Conservation (phyloP, 2,797 vertebrate species). For the Sebastes aleutianus region DNA sequence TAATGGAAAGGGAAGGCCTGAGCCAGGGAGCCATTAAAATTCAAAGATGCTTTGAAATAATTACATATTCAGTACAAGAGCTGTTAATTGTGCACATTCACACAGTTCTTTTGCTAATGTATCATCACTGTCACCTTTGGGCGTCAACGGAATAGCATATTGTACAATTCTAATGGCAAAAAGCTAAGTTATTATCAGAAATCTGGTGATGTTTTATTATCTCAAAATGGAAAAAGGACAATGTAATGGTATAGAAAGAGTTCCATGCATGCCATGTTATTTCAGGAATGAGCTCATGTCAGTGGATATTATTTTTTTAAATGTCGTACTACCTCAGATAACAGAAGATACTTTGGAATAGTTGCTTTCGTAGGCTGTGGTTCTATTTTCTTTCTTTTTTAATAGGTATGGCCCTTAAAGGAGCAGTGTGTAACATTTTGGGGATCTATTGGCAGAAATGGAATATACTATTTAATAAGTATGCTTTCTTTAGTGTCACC, state of each 20-base stretch:
- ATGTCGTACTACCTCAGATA: not conserved
- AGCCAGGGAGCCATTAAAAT: conserved; percentile 50
- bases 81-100: conserved; percentile 58
- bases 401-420: too few relatives aligned
- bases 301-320: not conserved
- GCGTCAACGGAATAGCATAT: conserved; percentile 14
- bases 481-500: too few relatives aligned
- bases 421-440: too few relatives aligned
- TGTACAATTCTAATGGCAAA: conserved; percentile 29
- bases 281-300: not conserved
- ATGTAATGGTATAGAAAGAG: not conserved
- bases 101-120: conserved; percentile 51
- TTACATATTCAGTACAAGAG: conserved; percentile 57
- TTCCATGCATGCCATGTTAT: conserved; percentile 12
- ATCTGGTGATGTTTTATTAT: conserved; percentile 8
- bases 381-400: not conserved
- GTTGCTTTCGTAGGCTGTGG: not conserved
- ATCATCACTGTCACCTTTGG: conserved; percentile 52
- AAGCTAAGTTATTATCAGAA: conserved; percentile 20
- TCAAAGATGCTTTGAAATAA: conserved; percentile 63
- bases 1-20: conserved; percentile 55
- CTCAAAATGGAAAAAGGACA: conserved; percentile 3
- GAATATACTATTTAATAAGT: too few relatives aligned
- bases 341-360: not conserved
- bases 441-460: too few relatives aligned